phyloP scores from a whole-genome alignment of 1,140 invertebrate genomes.

The Drosophila lacteicornis region DNA sequence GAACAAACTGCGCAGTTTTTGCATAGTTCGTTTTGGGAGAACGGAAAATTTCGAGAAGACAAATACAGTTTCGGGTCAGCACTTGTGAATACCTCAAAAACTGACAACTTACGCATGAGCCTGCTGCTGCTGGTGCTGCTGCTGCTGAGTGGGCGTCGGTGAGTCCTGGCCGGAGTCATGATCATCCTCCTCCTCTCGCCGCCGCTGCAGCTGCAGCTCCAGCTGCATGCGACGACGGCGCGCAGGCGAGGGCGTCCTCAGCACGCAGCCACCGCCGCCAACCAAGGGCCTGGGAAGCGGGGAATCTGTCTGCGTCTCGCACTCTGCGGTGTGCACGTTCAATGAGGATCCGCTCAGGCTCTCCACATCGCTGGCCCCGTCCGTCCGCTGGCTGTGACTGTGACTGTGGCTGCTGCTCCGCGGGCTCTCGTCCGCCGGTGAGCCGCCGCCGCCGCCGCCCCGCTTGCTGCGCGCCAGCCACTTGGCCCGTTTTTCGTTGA shows the following conservation, averaged over 20 bases:
- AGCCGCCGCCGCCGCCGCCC: conserved; percentile 2
- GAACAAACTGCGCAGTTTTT: conserved; percentile 83
- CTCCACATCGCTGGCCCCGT: conserved; percentile 56
- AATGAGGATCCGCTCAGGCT: conserved; percentile 47
- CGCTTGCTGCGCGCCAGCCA: conserved; percentile 77
- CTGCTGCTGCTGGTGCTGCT: conserved; percentile 45
- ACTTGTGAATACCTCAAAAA: conserved; percentile 21
- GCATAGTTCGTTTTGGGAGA: conserved; percentile 68
- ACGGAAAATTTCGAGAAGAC: conserved; percentile 68
- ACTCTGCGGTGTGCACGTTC: conserved; percentile 59
- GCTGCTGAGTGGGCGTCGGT: conserved; percentile 28
- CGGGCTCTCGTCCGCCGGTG: conserved; percentile 26
- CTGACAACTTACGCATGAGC: conserved; percentile 72
- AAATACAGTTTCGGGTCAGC: conserved; percentile 20
- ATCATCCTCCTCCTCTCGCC: conserved; percentile 26
- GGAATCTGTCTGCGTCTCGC: conserved; percentile 62
- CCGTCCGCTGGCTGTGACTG: conserved; percentile 36
- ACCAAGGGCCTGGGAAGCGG: conserved; percentile 12
- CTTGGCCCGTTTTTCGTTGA: conserved; percentile 78
- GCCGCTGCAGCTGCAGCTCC: conserved; percentile 58
- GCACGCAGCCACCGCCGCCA: conserved; percentile 59
- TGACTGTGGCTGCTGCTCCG: conserved; percentile 42
- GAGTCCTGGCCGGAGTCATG: conserved; percentile 23
- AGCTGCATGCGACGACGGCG: conserved; percentile 64
- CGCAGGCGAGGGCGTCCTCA: conserved; percentile 66